phyloP scores from a whole-genome alignment of 1,140 invertebrate genomes.

The Danaus plexippus region DNA sequence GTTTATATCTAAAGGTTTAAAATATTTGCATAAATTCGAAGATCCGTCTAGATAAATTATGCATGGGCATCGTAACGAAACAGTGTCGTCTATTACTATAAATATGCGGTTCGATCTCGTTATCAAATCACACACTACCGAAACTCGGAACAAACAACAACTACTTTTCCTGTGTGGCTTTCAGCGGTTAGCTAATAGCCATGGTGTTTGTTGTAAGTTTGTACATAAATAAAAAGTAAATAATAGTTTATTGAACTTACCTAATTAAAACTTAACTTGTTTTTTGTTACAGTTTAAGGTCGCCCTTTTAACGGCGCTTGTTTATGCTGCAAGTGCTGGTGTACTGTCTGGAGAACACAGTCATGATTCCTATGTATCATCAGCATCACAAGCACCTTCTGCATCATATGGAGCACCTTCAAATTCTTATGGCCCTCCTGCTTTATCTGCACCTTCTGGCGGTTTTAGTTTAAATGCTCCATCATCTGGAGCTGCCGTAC shows the following conservation, averaged over 20 bases:
- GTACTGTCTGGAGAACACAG: conserved; percentile 30
- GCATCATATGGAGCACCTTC: conserved; percentile 48
- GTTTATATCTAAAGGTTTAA: too few species aligned
- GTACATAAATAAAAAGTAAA: background rate
- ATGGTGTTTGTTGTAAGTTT: conserved; percentile 67
- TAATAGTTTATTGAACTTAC: too few species aligned
- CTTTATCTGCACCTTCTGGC: conserved; percentile 13
- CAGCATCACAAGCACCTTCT: conserved; percentile 47
- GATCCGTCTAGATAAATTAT: conserved; percentile 43
- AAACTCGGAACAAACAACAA: conserved; percentile 58
- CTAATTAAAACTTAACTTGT: background rate
- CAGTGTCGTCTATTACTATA: conserved; percentile 45
- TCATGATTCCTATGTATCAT: conserved; percentile 46
- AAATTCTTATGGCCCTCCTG: conserved; percentile 37
- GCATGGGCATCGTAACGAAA: conserved; percentile 47
- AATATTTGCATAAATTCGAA: conserved; percentile 4
- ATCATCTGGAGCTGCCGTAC: conserved; percentile 6
- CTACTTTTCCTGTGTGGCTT: conserved; percentile 51
- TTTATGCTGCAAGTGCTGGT: conserved; percentile 41
- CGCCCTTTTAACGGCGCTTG: conserved; percentile 43
- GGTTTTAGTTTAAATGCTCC: conserved; percentile 17
- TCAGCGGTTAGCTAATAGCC: conserved; percentile 68
- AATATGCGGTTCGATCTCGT: conserved; percentile 48
- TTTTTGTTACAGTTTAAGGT: conserved; percentile 51
- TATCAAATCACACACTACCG: conserved; percentile 53